Conservation (phyloP, 1,140 invertebrate species). For the Ceratina japonica region DNA sequence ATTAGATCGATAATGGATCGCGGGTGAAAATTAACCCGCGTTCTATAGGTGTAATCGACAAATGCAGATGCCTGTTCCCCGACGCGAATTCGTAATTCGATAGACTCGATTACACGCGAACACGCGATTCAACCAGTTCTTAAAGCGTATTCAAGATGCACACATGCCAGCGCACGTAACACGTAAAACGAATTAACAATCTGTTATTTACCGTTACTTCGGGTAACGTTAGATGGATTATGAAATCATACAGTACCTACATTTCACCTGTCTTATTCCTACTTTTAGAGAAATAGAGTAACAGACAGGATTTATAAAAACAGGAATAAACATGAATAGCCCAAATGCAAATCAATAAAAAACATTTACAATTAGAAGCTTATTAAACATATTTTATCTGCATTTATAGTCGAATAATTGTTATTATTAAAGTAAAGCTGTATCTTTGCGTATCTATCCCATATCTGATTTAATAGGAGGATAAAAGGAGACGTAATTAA, state of each 20-base stretch:
- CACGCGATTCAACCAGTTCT: conserved; percentile 58
- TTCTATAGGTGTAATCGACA: conserved; percentile 63
- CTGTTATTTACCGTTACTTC: conserved; percentile 6
- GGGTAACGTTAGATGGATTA: no score
- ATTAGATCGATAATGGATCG: conserved; percentile 48
- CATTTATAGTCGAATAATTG: no score
- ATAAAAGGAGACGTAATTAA: no score
- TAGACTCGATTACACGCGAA: conserved; percentile 64
- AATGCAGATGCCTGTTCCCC: conserved; percentile 70
- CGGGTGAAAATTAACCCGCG: conserved; percentile 44
- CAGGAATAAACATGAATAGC: no score
- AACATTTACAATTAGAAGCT: no score
- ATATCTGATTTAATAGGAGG: no score
- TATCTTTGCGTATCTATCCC: no score
- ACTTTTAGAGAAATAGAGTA: no score
- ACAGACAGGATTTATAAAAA: no score
- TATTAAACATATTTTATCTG: no score
- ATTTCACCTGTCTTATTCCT: neutral
- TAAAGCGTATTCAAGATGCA: conserved; percentile 28
- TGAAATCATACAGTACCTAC: neutral
- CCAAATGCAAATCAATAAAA: no score
- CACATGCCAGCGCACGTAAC: neutral
- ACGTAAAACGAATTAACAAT: neutral
- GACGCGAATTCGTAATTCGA: conserved; percentile 69
- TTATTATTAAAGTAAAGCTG: no score